Evolutionary conservation across 2,888 invertebrate species (phyloP), one percentile per base, ranked within the genome.

Genomic region (Lymantria monacha): DNA sequence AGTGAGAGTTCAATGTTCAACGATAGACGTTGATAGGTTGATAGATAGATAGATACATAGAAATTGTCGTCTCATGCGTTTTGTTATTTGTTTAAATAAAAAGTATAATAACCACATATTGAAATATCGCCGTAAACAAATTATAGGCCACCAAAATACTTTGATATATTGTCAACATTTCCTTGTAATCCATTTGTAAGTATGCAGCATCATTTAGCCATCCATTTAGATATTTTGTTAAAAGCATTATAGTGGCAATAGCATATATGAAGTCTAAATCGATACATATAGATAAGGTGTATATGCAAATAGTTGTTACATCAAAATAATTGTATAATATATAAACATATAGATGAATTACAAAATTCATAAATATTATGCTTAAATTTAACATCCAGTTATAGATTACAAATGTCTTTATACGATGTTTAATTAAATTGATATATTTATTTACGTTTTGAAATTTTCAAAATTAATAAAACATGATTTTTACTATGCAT

Each of bases 261-360:
- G 41, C 51, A 48, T 61, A 57, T 9, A 57, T 13, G 8, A 51
- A 14, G 41, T 51, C 44, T 1, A 15, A 38, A 38, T 61, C 51
- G 30, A 50, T 33, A 42, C 14, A 38, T 15, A 47, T 5, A 14
- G 22, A 45, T 1, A 49, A 30, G 1, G 36, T 31, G 30, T 45
- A 41, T n/a, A 49, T 12, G 36, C 0, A 11, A 40, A 2, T 38
- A 46, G 11, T 9, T 10, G 48, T 0, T 3, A 40, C 15, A 13
- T 45, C 13, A 48, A 0, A 11, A 42, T 36, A 48, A 30, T 40
- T 11, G 22, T 40, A 46, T 13, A 22, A 30, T 30, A 30, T 40
- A 40, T 40, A 38, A 22, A 30, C 30, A 12, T n/a, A 30, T 30
- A 30, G 9, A 11, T 14, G 3, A 9, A 46, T 22, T 9, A 30